A percentile compares a stretch with the other conserved stretches of the same genome.
These are phyloP conservation scores for Peromyscus attwateri DNA, from an alignment of 2,797 vertebrate species.

Conservation along the genomic window DNA sequence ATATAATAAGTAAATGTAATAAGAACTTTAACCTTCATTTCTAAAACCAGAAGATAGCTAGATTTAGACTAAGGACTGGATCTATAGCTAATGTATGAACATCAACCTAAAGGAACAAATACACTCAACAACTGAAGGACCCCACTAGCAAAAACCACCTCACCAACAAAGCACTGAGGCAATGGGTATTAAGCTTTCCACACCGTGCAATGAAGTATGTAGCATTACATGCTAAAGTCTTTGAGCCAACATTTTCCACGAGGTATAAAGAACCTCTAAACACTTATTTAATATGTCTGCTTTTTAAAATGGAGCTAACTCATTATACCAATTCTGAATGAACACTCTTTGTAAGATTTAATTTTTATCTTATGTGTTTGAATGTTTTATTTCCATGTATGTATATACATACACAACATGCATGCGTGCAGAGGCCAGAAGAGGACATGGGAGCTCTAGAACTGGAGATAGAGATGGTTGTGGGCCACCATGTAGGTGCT, in stretches of 20 bases:
- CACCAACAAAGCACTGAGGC: neutral
- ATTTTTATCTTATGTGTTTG: neutral
- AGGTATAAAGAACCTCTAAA: constrained; percentile 38
- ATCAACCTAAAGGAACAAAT: constrained; percentile 3
- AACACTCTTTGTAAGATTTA: neutral
- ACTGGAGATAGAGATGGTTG: neutral
- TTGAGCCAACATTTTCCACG: neutral
- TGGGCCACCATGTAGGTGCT: neutral
- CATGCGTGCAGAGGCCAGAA: neutral
- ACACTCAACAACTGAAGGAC: neutral
- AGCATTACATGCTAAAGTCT: neutral
- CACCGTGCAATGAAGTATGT: neutral
- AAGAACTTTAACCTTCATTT: neutral
- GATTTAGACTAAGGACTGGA: neutral
- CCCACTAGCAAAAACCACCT: constrained; percentile 12
- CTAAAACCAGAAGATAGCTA: constrained; percentile 2
- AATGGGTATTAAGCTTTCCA: constrained; percentile 30
- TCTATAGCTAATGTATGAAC: neutral
- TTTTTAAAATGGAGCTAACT: constrained; percentile 36
- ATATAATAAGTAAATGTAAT: neutral
- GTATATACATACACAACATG: neutral
- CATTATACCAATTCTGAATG: neutral
- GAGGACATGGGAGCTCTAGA: neutral
- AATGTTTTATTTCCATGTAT: neutral
- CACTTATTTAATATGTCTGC: neutral